These are phyloP conservation scores for Opisthograptis luteolata DNA, from an alignment of 2,888 invertebrate species.

Conservation along the genomic window DNA sequence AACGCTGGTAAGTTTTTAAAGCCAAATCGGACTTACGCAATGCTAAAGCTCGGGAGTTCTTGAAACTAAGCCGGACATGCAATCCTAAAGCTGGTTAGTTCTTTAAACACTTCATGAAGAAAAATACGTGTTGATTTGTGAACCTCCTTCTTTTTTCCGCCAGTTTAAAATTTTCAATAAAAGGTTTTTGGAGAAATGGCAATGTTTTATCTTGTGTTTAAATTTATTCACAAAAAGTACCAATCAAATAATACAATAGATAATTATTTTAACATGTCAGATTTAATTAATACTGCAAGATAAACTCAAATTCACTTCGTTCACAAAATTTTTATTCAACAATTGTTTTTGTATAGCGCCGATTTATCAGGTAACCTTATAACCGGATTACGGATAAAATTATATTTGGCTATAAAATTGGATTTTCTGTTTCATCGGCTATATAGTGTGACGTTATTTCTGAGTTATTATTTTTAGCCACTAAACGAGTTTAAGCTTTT, in stretches of 20 bases:
- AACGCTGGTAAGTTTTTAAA: slow-evolving; percentile 62
- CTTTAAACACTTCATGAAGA: too few species aligned
- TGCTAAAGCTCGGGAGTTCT: slow-evolving; percentile 67
- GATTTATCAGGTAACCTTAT: slow-evolving; percentile 15
- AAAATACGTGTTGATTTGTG: too few species aligned
- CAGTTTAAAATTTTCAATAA: too few species aligned
- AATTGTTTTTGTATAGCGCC: slow-evolving; percentile 5
- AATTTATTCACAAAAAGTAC: too few species aligned
- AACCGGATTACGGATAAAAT: slow-evolving; percentile 23
- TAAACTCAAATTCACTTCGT: too few species aligned
- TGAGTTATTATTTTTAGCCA: slow-evolving; percentile 19
- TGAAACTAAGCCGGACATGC: background rate
- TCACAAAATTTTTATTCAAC: slow-evolving; percentile 2
- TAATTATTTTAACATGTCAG: too few species aligned
- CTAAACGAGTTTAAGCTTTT: slow-evolving; percentile 14
- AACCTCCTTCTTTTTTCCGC: too few species aligned
- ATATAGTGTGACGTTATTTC: slow-evolving; percentile 13
- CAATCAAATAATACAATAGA: too few species aligned
- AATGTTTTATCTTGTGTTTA: too few species aligned
- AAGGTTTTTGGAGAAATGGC: too few species aligned
- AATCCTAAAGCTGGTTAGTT: slow-evolving; percentile 71
- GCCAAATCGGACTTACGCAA: slow-evolving; percentile 74
- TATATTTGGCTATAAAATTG: slow-evolving; percentile 24
- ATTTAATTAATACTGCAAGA: too few species aligned
- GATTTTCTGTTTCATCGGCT: slow-evolving; percentile 18